Evolutionary conservation across 1,140 invertebrate species (phyloP), one percentile per base, ranked within the genome.

Genomic region (Amyelois transitella): DNA sequence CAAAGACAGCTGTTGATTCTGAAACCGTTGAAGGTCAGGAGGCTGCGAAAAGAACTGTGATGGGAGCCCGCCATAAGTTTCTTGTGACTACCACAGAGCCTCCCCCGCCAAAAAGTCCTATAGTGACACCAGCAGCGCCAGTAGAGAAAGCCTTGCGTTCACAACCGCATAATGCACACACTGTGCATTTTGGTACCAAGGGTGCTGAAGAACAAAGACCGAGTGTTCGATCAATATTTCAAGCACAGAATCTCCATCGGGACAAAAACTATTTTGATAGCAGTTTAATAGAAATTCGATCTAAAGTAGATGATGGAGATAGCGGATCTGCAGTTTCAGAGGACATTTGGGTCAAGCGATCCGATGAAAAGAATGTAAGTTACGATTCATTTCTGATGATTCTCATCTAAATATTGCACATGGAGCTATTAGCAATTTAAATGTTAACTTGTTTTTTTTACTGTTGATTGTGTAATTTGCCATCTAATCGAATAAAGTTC

Each of bases 241-340:
- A 90, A 89, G 45, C 77, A 89, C 64, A 90, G 88, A 60, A 92
- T 85, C 92, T 93, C 28, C 94, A 95, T 80, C 88, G 94, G 28
- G 94, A 95, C 77, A 93, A 93, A 62, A 90, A 92, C 56, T 96
- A 94, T 86, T 95, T 95, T 72, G 94, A 95, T 77, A 92, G 92
- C 60, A 94, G 93, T 58, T 84, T 96, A 53, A 93, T 96, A 55
- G 94, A 95, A 82, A 95, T 96, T 87, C 94, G 94, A 71, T 93
- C 93, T 58, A 91, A 92, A 19, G 91, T 92, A 1, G 92, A 92
- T 53, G 94, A 91, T 64, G 89, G 90, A 49, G 92, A 92, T 53
- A 94, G 91, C 63, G 89, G 90, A 49, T 62, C 65, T 12, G 58
- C 81, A n/a, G 79, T 70, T 50, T 89, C 83, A 0, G 93, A 94